Evolutionary conservation across 2,797 vertebrate species (phyloP).

Genomic region (Argya squamiceps): DNA sequence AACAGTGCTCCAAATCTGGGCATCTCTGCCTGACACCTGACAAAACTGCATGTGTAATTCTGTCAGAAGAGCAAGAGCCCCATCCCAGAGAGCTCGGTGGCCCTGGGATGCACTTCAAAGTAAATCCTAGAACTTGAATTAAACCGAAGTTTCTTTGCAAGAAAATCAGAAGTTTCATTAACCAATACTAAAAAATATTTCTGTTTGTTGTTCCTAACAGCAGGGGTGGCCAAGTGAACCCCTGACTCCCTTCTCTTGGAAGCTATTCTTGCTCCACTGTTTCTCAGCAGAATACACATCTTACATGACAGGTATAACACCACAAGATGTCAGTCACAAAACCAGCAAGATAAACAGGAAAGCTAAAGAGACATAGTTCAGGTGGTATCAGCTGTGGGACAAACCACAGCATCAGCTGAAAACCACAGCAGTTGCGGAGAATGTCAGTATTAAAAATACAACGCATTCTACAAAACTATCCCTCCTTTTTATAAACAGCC

Average conservation of each 20-base stretch:
- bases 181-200: background rate
- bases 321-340: constrained; percentile 12
- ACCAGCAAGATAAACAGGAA: background rate
- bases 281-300: background rate
- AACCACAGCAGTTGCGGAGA: background rate
- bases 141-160: background rate
- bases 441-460: background rate
- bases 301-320: background rate
- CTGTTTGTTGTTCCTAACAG: background rate
- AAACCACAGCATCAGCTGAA: background rate
- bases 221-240: background rate
- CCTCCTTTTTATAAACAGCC: background rate
- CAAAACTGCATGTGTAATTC: background rate
- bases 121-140: background rate
- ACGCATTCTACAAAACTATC: background rate
- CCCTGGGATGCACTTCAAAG: background rate
- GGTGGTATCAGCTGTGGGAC: background rate
- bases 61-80: background rate
- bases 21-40: background rate
- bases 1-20: background rate
- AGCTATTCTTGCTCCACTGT: background rate
- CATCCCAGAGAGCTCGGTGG: background rate
- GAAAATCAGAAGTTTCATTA: background rate
- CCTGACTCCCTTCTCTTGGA: background rate
- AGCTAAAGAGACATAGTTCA: background rate